phyloP scores from a whole-genome alignment of 92 coral and sea anemone species.

The Porites cylindrica region DNA sequence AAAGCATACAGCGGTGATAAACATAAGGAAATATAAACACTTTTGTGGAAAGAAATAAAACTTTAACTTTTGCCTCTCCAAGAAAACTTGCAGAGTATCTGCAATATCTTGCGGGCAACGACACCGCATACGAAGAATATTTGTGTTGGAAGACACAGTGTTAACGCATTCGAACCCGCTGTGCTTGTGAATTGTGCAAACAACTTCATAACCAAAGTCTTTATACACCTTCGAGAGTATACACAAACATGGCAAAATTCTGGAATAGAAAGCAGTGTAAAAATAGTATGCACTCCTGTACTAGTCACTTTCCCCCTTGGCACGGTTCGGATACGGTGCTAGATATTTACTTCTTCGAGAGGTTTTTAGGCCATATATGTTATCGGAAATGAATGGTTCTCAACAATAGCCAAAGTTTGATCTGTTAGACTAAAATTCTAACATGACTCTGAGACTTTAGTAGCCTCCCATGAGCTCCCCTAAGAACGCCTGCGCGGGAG shows the following conservation, averaged over 20 bases:
- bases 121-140: constrained; percentile 74
- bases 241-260: constrained; percentile 48
- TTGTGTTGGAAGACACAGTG: constrained; percentile 63
- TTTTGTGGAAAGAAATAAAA: no score
- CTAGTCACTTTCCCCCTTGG: no score
- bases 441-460: no score
- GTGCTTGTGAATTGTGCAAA: constrained; percentile 80
- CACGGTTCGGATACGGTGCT: background rate
- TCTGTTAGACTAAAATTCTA: no score
- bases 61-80: constrained; percentile 47
- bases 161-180: constrained; percentile 51
- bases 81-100: constrained; percentile 65
- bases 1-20: no score
- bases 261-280: constrained; percentile 63
- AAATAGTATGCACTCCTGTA: constrained; percentile 12
- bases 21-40: no score
- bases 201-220: constrained; percentile 69
- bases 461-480: no score
- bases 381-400: no score
- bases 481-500: no score
- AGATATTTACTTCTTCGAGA: no score
- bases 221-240: constrained; percentile 47
- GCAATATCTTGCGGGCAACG: constrained; percentile 62
- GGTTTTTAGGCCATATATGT: no score
- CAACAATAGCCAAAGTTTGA: no score